Evolutionary conservation across 2,888 invertebrate species (phyloP), one percentile per base, ranked within the genome.

Genomic region (Drosophila imparisetae): DNA sequence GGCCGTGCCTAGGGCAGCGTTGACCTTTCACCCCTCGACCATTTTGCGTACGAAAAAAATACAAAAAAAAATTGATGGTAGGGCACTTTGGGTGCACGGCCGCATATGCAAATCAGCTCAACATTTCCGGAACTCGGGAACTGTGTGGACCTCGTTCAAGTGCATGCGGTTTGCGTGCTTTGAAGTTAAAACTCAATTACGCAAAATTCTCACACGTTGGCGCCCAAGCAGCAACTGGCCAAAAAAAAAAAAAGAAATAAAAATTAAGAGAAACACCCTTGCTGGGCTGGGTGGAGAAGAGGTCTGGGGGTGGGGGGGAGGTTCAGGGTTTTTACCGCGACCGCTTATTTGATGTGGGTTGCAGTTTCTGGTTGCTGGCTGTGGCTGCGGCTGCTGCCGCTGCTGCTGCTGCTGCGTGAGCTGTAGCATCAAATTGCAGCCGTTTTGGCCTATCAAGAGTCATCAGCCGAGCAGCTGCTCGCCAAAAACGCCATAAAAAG

Each of bases 161-260:
- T 90, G 86, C 86, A 86, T 89, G 82, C 81, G 87, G 89, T 77
- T 84, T 69, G 80, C 75, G 72, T 67, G 82, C 90, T 88, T 88
- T 88, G 87, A 88, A 88, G 90, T 81, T 84, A 72, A 80, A 86
- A 88, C 90, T 86, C 87, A 90, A 90, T 88, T 88, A 88, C 86
- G 75, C 86, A 88, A 90, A 90, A 88, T 90, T 84, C 87, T 88
- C 87, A 89, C 87, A 88, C 87, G 89, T 90, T 90, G 73, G 74
- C 81, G 2, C 49, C 18, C 50, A 11, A 49, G 32, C 32, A 53
- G 50, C 29, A 18, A 53, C 21, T 24, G 45, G 24, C 24, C 15
- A 18, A 36, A 6, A 42, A 48, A 32, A 49, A 13, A 2, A 15
- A 5, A 34, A n/a, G 18, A 24, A 24, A 45, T 24, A 45, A 15